phyloP scores from a whole-genome alignment of 2,888 invertebrate species.

The Limnephilus auricula region DNA sequence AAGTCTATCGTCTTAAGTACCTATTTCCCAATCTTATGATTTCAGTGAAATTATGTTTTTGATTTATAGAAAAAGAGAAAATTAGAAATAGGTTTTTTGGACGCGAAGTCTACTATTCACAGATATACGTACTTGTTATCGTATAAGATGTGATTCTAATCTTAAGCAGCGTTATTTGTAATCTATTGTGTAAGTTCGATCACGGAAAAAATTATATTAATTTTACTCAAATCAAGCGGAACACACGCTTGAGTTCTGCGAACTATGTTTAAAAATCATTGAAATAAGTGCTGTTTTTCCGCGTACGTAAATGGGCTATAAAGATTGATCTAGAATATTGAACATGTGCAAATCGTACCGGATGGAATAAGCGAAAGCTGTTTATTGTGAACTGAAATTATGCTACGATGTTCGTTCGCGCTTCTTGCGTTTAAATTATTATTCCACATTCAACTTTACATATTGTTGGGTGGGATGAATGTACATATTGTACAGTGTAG shows the following conservation, averaged over 20 bases:
- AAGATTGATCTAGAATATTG: slow-evolving; percentile 9
- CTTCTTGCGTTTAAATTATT: not conserved
- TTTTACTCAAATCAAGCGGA: not conserved
- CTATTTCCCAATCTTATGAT: no score
- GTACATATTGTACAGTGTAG: not conserved
- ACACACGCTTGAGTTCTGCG: not conserved
- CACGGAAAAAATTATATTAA: not conserved
- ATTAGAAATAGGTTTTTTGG: no score
- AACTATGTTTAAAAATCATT: not conserved
- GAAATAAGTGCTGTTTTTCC: not conserved
- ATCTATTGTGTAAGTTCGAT: not conserved
- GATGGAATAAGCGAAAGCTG: slow-evolving; percentile 52
- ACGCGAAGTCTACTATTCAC: no score
- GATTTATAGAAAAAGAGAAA: no score
- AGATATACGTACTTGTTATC: no score
- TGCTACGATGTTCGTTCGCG: not conserved
- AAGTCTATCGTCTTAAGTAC: no score
- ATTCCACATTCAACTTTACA: not conserved
- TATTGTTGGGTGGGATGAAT: not conserved
- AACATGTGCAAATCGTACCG: slow-evolving; percentile 39
- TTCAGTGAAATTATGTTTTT: no score
- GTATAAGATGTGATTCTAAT: no score
- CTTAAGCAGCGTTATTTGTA: not conserved
- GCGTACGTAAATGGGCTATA: slow-evolving; percentile 7
- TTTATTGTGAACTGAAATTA: not conserved